These are phyloP conservation scores for Orthosia gracilis DNA, from an alignment of 2,888 invertebrate species.

Conservation along the genomic window DNA sequence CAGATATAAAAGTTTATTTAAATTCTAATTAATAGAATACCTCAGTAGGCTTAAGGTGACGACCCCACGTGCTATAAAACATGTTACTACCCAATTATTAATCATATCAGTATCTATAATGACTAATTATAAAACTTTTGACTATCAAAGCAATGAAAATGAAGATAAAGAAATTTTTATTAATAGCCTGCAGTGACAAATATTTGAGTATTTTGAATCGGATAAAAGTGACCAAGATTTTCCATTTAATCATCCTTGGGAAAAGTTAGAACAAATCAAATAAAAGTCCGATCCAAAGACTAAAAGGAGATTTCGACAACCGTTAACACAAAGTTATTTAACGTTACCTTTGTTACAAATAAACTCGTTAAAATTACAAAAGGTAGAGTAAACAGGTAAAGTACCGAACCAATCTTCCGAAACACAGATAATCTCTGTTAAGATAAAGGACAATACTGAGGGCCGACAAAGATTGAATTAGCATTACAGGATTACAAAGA, in stretches of 20 bases:
- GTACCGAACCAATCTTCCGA: conserved; percentile 79
- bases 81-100: conserved; percentile 47
- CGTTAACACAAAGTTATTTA: conserved; percentile 73
- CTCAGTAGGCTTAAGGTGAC: conserved; percentile 31
- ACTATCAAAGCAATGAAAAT: conserved; percentile 40
- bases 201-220: conserved; percentile 3
- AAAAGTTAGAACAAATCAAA: conserved; percentile 40
- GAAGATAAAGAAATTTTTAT: conserved; percentile 33
- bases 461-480: conserved; percentile 83
- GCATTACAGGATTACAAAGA: conserved; percentile 81
- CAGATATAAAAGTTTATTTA: conserved; percentile 39
- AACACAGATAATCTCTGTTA: conserved; percentile 78
- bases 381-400: conserved; percentile 76
- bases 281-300: conserved; percentile 34
- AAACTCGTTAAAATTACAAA: conserved; percentile 83
- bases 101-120: conserved; percentile 49
- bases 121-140: conserved; percentile 49
- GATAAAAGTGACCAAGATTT: conserved; percentile 14
- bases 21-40: conserved; percentile 51
- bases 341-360: conserved; percentile 76
- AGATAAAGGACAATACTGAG: conserved; percentile 78
- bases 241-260: background rate
- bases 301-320: conserved; percentile 60
- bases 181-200: conserved; percentile 13
- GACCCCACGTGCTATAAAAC: conserved; percentile 50